Base-by-base conservation (phyloP, 1,140 invertebrate genomes). In the Bombus breviceps region DNA sequence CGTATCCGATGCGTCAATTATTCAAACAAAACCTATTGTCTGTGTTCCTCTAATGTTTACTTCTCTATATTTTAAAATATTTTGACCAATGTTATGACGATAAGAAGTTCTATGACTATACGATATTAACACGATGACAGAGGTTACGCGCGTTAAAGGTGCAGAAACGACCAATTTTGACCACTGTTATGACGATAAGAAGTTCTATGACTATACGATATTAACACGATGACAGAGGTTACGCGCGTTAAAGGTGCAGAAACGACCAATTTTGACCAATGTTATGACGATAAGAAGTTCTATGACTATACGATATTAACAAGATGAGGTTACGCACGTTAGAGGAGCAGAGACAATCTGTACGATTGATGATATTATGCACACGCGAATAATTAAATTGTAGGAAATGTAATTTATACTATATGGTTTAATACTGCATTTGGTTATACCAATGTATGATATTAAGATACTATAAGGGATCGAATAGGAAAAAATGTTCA, bases 341-440 rank as follows among this genome's bases (percentile, higher is more conserved):
- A 47, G 62, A 75, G n/a, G 64, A 71, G 0, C 37, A 78, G 15
- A 47, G 64, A 78, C 64, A 4, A 64, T 74, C n/a, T 32, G 53
- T 41, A 59, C 47, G n/a, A 32, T 74, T 39, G 22, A n/a, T 66
- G 37, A 77, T 78, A 53, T 53, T 53, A 39, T 72, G 41, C 64
- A 76, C 32, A 66, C 28, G 62, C 28, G 66, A 71, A 78, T 78
- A 78, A 76, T 78, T 64, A 59, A 77, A 53, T 78, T 66, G 39
- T 37, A 62, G 28, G 34, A n/a, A 72, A 32, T 84, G 39, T 69
- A 71, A 71, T 84, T 84, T 79, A 47, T 86, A 83, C 25, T 81
- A 86, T 86, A 86, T 83, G 73, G 5, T 86, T 83, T 71, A 72
- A 76, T 83, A 62, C 37, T 76, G 80, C 72, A 73, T 53, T 86